A percentile compares a stretch with the other conserved stretches of the same genome.
phyloP scores from a whole-genome alignment of 30 jellyfish, hydroid and myxozoan genomes.

The Nemopilema nomurai region DNA sequence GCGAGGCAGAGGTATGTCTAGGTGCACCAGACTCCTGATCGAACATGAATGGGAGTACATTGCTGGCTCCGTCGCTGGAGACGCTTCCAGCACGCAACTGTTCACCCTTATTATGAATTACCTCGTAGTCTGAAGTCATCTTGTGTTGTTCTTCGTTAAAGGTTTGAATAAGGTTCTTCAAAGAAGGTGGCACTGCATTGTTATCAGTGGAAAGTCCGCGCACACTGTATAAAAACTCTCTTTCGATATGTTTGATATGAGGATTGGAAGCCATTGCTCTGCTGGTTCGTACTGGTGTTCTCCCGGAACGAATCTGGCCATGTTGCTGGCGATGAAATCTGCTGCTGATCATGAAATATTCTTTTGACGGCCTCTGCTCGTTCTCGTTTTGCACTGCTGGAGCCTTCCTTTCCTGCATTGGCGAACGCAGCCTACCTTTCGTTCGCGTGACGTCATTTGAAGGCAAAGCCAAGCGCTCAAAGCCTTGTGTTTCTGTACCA shows the following conservation, averaged over 20 bases:
- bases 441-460: background rate
- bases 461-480: slow-evolving; percentile 24
- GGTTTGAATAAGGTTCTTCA: background rate
- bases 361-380: slow-evolving; percentile 1
- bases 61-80: background rate
- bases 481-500: background rate
- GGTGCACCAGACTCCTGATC: slow-evolving; percentile 10
- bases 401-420: slow-evolving; percentile 18
- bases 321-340: background rate
- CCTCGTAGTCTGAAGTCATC: background rate
- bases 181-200: slow-evolving; percentile 5
- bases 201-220: background rate
- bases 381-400: background rate
- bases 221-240: slow-evolving; percentile 7
- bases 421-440: slow-evolving; percentile 39
- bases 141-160: background rate
- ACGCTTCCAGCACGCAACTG: background rate
- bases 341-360: slow-evolving; percentile 9
- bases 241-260: background rate
- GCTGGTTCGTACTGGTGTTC: background rate
- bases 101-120: background rate
- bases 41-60: slow-evolving; percentile 36
- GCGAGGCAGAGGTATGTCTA: background rate
- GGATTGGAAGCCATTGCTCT: background rate
- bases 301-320: background rate